Evolutionary conservation across 2,113 vertebrate genomes (phyloP), one percentile per base, ranked within the genome.

Genomic region (Ictalurus punctatus): DNA sequence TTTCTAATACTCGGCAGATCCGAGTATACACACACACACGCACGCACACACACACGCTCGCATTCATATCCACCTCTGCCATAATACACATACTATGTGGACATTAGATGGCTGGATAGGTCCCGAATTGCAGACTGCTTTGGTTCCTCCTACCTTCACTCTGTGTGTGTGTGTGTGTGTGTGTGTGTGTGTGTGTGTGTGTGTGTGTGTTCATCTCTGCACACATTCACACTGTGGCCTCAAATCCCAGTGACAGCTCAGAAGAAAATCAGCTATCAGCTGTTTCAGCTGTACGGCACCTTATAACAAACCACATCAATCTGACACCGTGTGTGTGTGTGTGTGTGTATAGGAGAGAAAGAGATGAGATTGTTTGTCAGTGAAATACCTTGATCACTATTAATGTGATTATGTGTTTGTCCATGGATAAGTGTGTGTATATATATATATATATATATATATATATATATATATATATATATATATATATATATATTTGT

Each of bases 1-100:
- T 94, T 94, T 92, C 91, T 94, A 95, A 95, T 94, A 94, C 95
- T 94, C 92, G 92, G 92, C 93, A 94, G 94, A 95, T 94, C 90
- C 79, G n/a, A 59, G 56, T 37, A 61, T 59, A 91, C 44, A 48
- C 44, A 48, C 44, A 48, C 44, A 7, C 44, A 48, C 40, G 3
- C 40, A 44, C 40, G 5, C 40, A 44, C 44, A 48, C 44, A 48
- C 44, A 5, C 6, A 0, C 44, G 44, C 40, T 48, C 44, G 0
- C 44, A 48, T 48, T 48, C 44, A 48, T 7, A 48, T 48, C 6
- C 44, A 48, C 44, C 44, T 48, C 44, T 82, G 63, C 63, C 88
- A 82, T 48, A 86, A 82, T 30, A 82, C 86, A 37, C 76, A 59
- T 54, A 69, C 27, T 63, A 69, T 71, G 27, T 25, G 85, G 69